Evolutionary conservation across 2,797 vertebrate species (phyloP).

Genomic region (Eulemur rubriventer): DNA sequence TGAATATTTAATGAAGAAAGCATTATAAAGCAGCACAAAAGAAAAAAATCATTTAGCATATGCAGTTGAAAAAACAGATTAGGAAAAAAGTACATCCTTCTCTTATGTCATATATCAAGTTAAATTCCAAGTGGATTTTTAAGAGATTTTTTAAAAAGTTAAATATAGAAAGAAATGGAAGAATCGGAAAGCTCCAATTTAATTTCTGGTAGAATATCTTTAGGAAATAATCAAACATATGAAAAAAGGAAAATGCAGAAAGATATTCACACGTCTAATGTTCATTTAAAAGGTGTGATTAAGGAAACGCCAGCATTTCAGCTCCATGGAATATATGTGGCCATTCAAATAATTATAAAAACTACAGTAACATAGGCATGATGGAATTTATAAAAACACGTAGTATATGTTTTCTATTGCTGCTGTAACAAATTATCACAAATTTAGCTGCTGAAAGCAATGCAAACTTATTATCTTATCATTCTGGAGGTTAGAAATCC

Average conservation of each 20-base stretch:
- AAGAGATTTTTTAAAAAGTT: neutral
- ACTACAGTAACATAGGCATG: neutral
- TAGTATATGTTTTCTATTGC: neutral
- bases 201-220: slow-evolving; percentile 2
- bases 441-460: slow-evolving; percentile 21
- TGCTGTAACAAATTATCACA: slow-evolving; percentile 4
- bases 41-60: neutral
- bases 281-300: neutral
- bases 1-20: slow-evolving; percentile 54
- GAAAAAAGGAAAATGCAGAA: slow-evolving; percentile 9
- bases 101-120: neutral
- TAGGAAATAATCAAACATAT: slow-evolving; percentile 34
- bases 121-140: neutral
- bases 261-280: neutral
- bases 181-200: slow-evolving; percentile 7
- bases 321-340: neutral
- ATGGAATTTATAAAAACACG: slow-evolving; percentile 8
- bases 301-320: neutral
- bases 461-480: neutral
- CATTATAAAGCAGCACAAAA: slow-evolving; percentile 11
- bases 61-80: neutral
- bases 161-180: slow-evolving; percentile 8
- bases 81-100: neutral
- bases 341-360: slow-evolving; percentile 13
- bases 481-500: neutral